Evolutionary conservation across 2,113 vertebrate genomes (phyloP).

Genomic region (Pseudopipra pipra): DNA sequence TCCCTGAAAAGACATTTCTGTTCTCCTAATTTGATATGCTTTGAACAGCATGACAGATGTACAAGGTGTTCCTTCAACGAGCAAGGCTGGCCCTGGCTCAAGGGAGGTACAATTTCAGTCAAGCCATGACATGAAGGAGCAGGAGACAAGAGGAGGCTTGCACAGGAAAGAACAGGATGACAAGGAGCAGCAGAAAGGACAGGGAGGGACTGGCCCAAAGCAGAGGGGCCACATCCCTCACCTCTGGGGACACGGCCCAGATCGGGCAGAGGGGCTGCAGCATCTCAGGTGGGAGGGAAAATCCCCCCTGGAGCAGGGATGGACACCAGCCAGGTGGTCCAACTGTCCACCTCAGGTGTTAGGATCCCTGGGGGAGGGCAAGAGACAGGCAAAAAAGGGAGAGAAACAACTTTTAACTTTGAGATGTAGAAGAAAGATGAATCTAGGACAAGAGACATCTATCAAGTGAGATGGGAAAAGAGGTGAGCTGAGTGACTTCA

Average conservation of each 20-base stretch:
- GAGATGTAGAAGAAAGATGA: neutral
- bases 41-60: neutral
- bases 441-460: neutral
- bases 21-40: neutral
- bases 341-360: neutral
- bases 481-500: neutral
- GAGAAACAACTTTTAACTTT: neutral
- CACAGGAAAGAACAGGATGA: neutral
- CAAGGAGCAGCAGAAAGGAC: neutral
- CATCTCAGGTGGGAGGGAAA: neutral
- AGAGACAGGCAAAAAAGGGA: neutral
- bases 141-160: neutral
- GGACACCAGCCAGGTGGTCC: neutral
- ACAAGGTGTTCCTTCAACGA: slow-evolving; percentile 17
- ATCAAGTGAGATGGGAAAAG: neutral
- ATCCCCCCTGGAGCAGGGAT: neutral
- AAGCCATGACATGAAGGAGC: neutral
- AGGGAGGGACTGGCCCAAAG: neutral
- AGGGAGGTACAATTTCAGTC: neutral
- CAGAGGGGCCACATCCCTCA: neutral
- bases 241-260: fast-evolving
- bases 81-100: slow-evolving; percentile 13
- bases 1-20: neutral
- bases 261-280: neutral
- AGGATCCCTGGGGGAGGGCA: fast-evolving